Conservation (phyloP, 2,888 invertebrate species). For the Phortica okadai region DNA sequence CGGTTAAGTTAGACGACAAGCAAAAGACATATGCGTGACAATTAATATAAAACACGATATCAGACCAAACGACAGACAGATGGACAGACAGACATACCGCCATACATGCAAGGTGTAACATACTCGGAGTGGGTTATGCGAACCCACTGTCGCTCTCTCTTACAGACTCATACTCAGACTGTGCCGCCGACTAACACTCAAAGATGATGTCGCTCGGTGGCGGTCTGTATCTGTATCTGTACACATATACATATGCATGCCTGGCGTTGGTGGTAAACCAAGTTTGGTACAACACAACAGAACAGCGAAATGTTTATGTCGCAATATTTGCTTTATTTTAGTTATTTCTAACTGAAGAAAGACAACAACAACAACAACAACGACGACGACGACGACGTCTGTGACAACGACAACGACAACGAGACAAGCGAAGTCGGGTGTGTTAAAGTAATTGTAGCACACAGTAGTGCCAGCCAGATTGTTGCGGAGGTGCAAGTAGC, state of each 20-base stretch:
- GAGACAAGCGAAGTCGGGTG: too few species aligned
- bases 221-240: neutral
- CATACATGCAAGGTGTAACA: slow-evolving; percentile 31
- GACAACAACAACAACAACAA: neutral
- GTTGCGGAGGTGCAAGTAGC: slow-evolving; percentile 18
- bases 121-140: neutral
- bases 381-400: neutral
- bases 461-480: slow-evolving; percentile 13
- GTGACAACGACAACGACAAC: neutral
- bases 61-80: slow-evolving; percentile 19
- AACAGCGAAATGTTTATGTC: slow-evolving; percentile 23
- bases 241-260: neutral
- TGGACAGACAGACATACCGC: neutral
- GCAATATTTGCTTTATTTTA: slow-evolving; percentile 32
- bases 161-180: neutral
- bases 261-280: slow-evolving; percentile 27
- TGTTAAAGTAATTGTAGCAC: slow-evolving; percentile 20
- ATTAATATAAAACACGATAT: slow-evolving; percentile 62
- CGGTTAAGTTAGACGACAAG: slow-evolving; percentile 51
- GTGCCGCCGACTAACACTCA: neutral
- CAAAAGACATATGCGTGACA: slow-evolving; percentile 63
- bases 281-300: neutral
- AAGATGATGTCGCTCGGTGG: slow-evolving; percentile 9
- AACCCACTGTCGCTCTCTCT: neutral
- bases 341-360: slow-evolving; percentile 18